These are phyloP conservation scores for Herpetotheres cachinnans DNA, from an alignment of 2,113 vertebrate genomes.

Conservation along the genomic window DNA sequence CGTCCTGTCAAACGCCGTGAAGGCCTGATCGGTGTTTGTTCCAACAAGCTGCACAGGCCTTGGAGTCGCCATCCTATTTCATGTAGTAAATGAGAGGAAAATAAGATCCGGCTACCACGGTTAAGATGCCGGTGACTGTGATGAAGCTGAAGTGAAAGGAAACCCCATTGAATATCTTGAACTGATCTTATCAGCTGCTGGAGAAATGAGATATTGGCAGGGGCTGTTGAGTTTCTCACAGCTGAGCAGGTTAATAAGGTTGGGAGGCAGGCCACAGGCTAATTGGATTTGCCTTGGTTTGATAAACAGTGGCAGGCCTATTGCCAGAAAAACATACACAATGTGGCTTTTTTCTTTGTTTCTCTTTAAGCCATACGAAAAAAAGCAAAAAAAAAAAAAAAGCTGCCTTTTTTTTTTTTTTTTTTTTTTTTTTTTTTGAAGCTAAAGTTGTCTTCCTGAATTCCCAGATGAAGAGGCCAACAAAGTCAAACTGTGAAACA, in stretches of 20 bases:
- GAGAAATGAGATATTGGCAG: slow-evolving; percentile 99
- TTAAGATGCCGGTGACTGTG: slow-evolving; percentile 79
- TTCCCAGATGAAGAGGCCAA: slow-evolving; percentile 64
- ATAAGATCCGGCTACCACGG: slow-evolving; percentile 72
- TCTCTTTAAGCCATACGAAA: slow-evolving; percentile 2
- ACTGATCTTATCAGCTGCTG: slow-evolving; percentile 91
- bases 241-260: slow-evolving; percentile 96
- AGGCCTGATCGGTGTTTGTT: slow-evolving; percentile 81
- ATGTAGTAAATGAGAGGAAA: slow-evolving; percentile 76
- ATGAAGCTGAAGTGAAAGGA: slow-evolving; percentile 82
- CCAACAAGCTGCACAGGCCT: slow-evolving; percentile 79
- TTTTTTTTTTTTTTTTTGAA: background rate
- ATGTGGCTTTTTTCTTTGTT: slow-evolving; percentile 63
- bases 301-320: slow-evolving; percentile 88
- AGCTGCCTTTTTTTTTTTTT: background rate
- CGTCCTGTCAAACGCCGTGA: slow-evolving; percentile 80
- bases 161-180: slow-evolving; percentile 87
- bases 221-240: slow-evolving; percentile 86
- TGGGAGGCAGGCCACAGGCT: slow-evolving; percentile 90
- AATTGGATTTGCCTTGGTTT: slow-evolving; percentile 97
- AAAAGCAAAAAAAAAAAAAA: background rate
- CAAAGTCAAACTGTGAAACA: slow-evolving; percentile 59
- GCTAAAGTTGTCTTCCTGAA: slow-evolving; percentile 51
- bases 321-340: slow-evolving; percentile 77
- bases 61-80: slow-evolving; percentile 82